A percentile compares a stretch with the other conserved stretches of the same genome.
Conservation (phyloP, 2,113 vertebrate genomes). For the Odobenus rosmarus region DNA sequence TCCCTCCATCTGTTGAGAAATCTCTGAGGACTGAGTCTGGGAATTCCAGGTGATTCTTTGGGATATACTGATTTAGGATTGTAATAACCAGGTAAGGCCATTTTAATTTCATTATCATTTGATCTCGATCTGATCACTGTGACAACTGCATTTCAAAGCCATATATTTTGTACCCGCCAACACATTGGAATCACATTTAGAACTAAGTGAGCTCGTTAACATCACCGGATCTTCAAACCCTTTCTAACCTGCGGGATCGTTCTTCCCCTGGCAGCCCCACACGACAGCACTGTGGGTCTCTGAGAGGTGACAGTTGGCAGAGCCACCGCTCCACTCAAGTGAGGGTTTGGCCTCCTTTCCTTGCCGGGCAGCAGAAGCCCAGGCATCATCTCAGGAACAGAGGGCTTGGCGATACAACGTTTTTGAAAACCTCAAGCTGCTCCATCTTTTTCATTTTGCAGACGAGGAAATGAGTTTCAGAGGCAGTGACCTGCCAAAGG, state of each 20-base stretch:
- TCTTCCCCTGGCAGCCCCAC: background rate
- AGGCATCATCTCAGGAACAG: background rate
- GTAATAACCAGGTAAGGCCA: background rate
- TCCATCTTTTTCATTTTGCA: background rate
- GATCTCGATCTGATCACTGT: background rate
- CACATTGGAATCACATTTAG: background rate
- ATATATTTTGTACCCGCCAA: background rate
- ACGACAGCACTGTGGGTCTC: background rate
- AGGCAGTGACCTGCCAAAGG: background rate
- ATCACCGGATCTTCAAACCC: background rate
- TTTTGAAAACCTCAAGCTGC: background rate
- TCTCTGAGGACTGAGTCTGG: background rate
- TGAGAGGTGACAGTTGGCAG: background rate
- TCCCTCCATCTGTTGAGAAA: background rate
- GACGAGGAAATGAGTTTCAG: background rate
- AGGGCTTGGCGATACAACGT: background rate
- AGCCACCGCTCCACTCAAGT: rapidly evolving
- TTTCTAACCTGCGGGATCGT: background rate
- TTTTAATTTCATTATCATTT: background rate
- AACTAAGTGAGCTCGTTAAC: background rate
- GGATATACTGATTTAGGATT: background rate
- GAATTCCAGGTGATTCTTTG: background rate
- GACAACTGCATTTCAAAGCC: background rate
- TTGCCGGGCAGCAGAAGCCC: background rate
- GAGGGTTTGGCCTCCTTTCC: background rate